Evolutionary conservation across 1,140 invertebrate genomes (phyloP), one percentile per base, ranked within the genome.

Genomic region (Coboldia fuscipes): DNA sequence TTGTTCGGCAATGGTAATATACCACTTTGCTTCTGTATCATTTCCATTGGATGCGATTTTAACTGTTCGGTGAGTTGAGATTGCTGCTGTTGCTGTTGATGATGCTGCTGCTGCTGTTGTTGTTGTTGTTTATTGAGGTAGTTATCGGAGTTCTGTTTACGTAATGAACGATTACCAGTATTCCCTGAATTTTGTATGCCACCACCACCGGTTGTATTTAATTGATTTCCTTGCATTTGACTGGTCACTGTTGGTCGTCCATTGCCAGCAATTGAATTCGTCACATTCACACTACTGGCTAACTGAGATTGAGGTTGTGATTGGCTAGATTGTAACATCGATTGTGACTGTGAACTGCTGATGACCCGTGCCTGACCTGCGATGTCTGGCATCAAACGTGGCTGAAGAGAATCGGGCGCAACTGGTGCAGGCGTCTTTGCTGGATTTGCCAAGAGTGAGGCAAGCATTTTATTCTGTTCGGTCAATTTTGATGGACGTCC

Each of bases 401-500:
- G n/a, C n/a, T n/a, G n/a, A n/a, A n/a, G 58, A 38, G 72, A 63
- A 37, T 73, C 62, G 33, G 65, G 65, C 40, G 72, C 68, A 35
- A 76, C 69, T 2, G 63, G 63, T 26, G 75, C 70, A 31, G 72
- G 69, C 23, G 70, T 66, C n/a, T 74, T 66, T 33, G 77, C 72
- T 42, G 78, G 70, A 48, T 77, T 76, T 9, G 79, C 77, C 44
- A 92, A 55, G 35, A 92, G 54, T 29, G 73, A 72, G 9, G 83
- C 82, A 39, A 90, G 60, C 69, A 90, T 82, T 44, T 78, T 75
- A 56, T 93, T 93, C 45, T 74, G 77, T 50, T 81, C 69, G 53
- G 75, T 78, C 4, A 83, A 58, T 37, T 71, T 69, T 42, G 73
- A 78, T 41, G 67, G 66, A 33, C 62, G 61, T 30, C 52, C 50